Evolutionary conservation across 2,888 invertebrate genomes (phyloP), one percentile per base, ranked within the genome.

Genomic region (Yponomeuta cagnagella): DNA sequence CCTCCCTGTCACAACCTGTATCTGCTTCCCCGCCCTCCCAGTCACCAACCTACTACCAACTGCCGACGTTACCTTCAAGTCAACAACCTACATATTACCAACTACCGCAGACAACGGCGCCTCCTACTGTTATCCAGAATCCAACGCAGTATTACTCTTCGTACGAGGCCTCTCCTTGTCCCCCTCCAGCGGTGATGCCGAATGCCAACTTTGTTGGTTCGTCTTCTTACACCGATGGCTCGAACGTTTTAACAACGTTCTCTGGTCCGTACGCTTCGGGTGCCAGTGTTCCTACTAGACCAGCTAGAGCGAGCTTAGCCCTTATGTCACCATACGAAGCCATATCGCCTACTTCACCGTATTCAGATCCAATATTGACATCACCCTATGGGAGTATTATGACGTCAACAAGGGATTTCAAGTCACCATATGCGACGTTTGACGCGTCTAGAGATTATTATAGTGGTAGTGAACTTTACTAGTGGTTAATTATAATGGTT

Each of bases 241-340:
- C 71, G 3, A 65, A 52, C 52, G 52, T 52, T 52, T 52, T 52
- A 12, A 52, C 52, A 4, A 15, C 52, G 52, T 52, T 52, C 12
- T 10, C 52, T 10, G 52, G 52, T 43, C 48, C 23, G n/a, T 66
- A 37, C 23, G 68, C 71, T 65, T 31, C 70, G 68, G 10, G 12
- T 63, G 10, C 52, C 48, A 63, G 0, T 48, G 52, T 9, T 10
- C 23, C n/a, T 65, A 64, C 8, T 31, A 52, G 3, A 31, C 71
- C 1, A 63, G 65, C 78, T 2, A 79, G 82, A n/a, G 75, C 75
- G 10, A 79, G 77, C 33, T 74, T 80, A 71, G 72, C 76, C 15
- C 69, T 86, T 0, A 83, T 83, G 81, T 86, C 86, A 0, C 86
- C 86, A 0, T 86, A 86, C 52, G 86, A 86, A 72, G 83, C 82